Base-by-base conservation (phyloP, 2,797 vertebrate genomes). In the Alcedo quadribrachys region DNA sequence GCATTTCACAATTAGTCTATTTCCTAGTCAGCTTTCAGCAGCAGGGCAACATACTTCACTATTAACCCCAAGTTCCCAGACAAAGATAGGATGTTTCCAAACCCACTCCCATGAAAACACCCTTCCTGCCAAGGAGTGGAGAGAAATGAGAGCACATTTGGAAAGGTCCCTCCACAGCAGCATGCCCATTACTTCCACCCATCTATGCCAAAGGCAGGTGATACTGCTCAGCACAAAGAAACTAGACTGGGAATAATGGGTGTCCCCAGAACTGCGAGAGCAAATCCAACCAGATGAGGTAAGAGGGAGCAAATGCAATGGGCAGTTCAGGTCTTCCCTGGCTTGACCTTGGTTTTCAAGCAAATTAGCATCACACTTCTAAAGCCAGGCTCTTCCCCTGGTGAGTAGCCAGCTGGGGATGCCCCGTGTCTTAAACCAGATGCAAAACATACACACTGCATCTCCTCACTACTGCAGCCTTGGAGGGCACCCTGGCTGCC, bases 401-500 rank as follows among this genome's bases (percentile, higher is more conserved):
- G 33, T 69, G 83, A 96, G 88, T 8, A 58, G 32, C 76, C 96
- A 95, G 93, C 92, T 91, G 94, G 74, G 91, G 77, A 80, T 74
- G 43, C 51, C 37, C 21, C 9, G 5, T 20, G 20, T 15, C 50
- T 79, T 82, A 70, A 92, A 93, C 66, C 85, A 53, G 70, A 82
- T 60, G 87, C 69, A 77, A 93, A 89, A 32, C 74, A 55, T 67
- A 57, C 40, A 74, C 30, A 65, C 40, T 53, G 74, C 19, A 9
- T 16, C 62, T 21, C 22, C 20, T 51, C 22, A 5, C 3, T 75
- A 68, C 82, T 83, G 76, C 84, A 61, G 57, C 95, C 90, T 87
- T 48, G 89, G 94, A 92, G 95, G 84, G 53, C 27, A 28, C 67
- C 53, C 54, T 94, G 93, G 90, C 96, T 96, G 90, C 25, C 65